phyloP scores from a whole-genome alignment of 2,113 vertebrate genomes.

The Sceloporus tristichus region DNA sequence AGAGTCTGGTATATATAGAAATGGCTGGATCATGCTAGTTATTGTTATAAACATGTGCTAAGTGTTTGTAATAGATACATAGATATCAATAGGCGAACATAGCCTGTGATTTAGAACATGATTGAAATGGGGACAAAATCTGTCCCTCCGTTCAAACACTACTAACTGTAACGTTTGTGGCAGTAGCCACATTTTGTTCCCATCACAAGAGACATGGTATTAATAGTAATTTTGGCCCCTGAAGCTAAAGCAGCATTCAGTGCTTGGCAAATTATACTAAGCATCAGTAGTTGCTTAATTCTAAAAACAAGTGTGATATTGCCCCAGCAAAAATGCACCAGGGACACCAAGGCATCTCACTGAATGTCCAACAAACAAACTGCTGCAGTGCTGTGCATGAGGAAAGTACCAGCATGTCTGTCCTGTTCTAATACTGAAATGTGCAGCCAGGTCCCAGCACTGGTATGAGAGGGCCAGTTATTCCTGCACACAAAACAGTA shows the following conservation, averaged over 20 bases:
- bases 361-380: neutral
- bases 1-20: neutral
- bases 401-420: neutral
- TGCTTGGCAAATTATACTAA: neutral
- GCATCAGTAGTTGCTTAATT: neutral
- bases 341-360: neutral
- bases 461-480: neutral
- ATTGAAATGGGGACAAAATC: neutral
- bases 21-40: neutral
- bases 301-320: neutral
- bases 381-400: neutral
- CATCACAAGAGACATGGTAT: neutral
- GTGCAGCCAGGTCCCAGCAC: neutral
- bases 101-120: neutral
- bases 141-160: neutral
- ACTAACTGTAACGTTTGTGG: neutral
- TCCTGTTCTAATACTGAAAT: neutral
- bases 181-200: neutral
- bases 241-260: neutral
- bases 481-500: neutral
- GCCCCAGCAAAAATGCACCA: neutral
- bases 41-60: neutral
- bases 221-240: neutral
- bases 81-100: neutral
- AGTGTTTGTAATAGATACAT: neutral